Conservation (phyloP, 2,113 vertebrate species). For the Megalops atlanticus region DNA sequence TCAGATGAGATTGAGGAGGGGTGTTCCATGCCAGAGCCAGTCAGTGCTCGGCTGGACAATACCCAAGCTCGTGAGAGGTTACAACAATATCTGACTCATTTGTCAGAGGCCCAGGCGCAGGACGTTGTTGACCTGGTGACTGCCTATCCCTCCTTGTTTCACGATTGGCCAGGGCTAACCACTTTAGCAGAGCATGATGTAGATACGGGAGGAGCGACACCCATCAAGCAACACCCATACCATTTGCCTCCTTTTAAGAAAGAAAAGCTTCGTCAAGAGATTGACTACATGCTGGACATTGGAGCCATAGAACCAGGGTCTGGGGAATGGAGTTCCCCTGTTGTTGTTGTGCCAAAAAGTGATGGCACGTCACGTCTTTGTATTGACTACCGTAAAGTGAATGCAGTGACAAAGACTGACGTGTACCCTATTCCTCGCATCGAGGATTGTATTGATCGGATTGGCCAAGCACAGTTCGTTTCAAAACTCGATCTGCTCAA, state of each 20-base stretch:
- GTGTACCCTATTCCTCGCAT: neutral
- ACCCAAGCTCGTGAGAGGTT: neutral
- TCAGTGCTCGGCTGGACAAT: neutral
- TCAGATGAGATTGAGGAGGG: neutral
- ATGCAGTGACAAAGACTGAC: neutral
- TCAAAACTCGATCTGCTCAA: neutral
- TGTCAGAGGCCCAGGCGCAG: neutral
- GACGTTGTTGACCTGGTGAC: neutral
- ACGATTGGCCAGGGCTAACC: neutral
- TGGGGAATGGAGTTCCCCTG: neutral
- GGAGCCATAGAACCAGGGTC: too few relatives aligned
- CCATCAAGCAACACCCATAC: neutral
- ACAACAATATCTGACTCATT: neutral
- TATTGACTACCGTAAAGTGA: neutral
- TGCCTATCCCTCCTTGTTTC: neutral
- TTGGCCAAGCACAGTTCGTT: neutral
- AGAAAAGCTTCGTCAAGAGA: neutral
- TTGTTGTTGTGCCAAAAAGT: neutral
- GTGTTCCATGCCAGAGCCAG: neutral
- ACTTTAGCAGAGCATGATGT: neutral
- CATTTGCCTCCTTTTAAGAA: neutral
- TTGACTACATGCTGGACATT: too few relatives aligned
- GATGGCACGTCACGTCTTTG: neutral
- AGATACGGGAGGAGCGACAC: neutral
- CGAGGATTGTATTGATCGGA: neutral